Evolutionary conservation across 2,888 invertebrate species (phyloP), one percentile per base, ranked within the genome.

Genomic region (Piscicola geometra): DNA sequence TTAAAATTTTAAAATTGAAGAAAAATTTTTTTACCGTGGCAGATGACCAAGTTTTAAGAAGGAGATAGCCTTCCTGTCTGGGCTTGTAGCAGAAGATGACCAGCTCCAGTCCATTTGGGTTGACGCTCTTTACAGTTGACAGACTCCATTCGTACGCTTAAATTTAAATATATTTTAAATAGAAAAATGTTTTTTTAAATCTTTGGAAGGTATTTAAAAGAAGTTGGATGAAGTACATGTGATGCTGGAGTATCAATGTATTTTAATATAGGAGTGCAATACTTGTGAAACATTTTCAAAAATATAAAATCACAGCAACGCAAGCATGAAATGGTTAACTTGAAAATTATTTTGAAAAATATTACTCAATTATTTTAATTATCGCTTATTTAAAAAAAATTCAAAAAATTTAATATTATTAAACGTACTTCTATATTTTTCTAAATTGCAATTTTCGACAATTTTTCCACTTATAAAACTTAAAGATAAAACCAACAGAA

Each of bases 11-110:
- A 35, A 9, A 25, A 9, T 35, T 33, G 3, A 30, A 47, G 41
- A 35, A 70, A 70, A n/a, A 35, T 9, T 56, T 47, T 47, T 47
- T n/a, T 0, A 73, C 73, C 60, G 56, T 56, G 1, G 56, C 73
- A 18, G 64, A 64, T 1, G 60, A 56, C 73, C 73, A 73, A 25
- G 30, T 64, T 60, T 73, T 73, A 21, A 25, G 64, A n/a, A 73
- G 25, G 25, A 64, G 28, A 12, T 73, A 50, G 33, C 18, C 3
- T n/a, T 1, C 15, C 25, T n/a, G n/a, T 35, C 12, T 12, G 25
- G 35, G 35, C 35, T 32, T 28, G 64, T 73, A 35, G 35, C 64
- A 73, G 25, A 32, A 71, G 18, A 52, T 41, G 47, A 28, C 28
- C 33, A 50, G 32, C n/a, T 52, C 33, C n/a, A 1, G 21, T 3